Percentiles rank a stretch among this genome's conserved stretches.
These are phyloP conservation scores for Tonatia bakeri DNA, from an alignment of 2,113 vertebrate genomes.

Conservation along the genomic window DNA sequence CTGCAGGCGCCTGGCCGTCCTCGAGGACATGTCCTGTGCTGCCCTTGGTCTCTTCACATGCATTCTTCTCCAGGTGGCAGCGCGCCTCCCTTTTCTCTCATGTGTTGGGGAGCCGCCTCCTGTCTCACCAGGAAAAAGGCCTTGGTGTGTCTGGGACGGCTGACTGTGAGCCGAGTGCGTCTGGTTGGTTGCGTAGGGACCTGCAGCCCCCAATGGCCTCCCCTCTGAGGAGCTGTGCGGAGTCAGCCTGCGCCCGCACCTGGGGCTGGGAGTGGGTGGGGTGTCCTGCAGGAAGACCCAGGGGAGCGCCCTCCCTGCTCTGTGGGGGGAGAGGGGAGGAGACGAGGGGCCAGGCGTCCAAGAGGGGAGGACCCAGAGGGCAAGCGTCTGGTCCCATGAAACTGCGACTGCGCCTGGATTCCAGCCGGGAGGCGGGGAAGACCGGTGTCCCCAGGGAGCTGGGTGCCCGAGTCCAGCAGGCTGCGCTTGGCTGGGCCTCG, in stretches of 20 bases:
- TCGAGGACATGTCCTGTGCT: neutral
- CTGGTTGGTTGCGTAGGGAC: neutral
- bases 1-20: neutral
- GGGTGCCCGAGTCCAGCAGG: constrained; percentile 62
- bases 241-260: rapidly evolving
- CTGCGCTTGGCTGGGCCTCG: constrained; percentile 74
- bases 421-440: constrained; percentile 66
- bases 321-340: constrained; percentile 28
- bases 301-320: neutral
- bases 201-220: neutral
- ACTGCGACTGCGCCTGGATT: constrained; percentile 77
- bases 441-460: constrained; percentile 71
- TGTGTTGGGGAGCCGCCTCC: neutral
- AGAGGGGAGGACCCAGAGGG: constrained; percentile 60
- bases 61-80: neutral
- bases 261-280: neutral
- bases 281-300: rapidly evolving
- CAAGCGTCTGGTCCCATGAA: constrained; percentile 46
- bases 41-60: neutral
- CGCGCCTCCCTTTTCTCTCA: rapidly evolving
- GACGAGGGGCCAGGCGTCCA: neutral
- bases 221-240: neutral
- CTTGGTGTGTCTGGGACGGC: rapidly evolving
- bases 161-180: neutral
- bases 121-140: neutral